phyloP scores from a whole-genome alignment of 2,113 vertebrate species.

The Buteo buteo region DNA sequence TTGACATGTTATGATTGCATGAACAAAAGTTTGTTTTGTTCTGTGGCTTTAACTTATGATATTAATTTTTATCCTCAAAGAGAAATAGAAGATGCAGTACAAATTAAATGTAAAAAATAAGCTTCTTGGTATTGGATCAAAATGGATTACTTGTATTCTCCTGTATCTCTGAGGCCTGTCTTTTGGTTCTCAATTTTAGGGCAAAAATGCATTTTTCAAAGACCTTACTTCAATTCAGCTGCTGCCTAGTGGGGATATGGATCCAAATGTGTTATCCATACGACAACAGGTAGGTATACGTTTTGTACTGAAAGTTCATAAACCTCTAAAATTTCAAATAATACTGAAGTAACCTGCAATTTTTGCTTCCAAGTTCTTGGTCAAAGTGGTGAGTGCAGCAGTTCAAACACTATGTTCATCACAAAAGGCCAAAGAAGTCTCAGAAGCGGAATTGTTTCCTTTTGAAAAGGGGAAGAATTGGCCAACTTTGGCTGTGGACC shows the following conservation, averaged over 20 bases:
- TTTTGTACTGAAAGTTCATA: not conserved
- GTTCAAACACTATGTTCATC: conserved; percentile 76
- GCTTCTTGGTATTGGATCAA: not conserved
- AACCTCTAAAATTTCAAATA: not conserved
- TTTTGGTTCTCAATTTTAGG: conserved; percentile 72
- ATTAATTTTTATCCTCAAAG: not conserved
- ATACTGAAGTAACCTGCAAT: not conserved
- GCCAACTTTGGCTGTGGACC: conserved; percentile 83
- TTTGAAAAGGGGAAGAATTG: conserved; percentile 79
- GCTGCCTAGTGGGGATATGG: conserved; percentile 91
- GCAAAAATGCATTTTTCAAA: conserved; percentile 97
- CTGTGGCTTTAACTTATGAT: not conserved
- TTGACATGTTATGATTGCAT: not conserved
- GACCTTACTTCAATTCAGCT: conserved; percentile 94
- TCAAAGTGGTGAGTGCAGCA: conserved; percentile 82
- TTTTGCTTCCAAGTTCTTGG: conserved; percentile 80
- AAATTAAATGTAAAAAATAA: not conserved
- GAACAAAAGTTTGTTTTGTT: not conserved
- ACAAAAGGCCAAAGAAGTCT: conserved; percentile 28
- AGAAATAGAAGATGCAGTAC: not conserved
- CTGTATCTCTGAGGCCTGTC: not conserved
- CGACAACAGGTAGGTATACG: conserved; percentile 83
- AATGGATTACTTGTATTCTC: not conserved
- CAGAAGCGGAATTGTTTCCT: conserved; percentile 19
- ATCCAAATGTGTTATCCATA: conserved; percentile 80